Conservation (phyloP, 1,140 invertebrate species). For the Drosophila littoralis region DNA sequence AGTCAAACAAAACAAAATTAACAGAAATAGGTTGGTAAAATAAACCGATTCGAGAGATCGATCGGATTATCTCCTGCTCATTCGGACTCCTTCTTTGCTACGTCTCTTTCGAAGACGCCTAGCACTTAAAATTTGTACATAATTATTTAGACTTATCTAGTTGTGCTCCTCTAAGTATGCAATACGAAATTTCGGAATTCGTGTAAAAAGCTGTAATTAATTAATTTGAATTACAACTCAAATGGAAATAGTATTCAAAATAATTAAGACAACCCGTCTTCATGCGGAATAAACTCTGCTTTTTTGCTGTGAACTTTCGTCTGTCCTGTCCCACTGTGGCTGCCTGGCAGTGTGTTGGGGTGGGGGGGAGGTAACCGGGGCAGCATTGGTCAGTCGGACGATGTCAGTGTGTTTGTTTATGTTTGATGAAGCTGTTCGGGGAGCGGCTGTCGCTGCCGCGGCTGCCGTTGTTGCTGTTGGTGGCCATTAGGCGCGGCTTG, state of each 20-base stretch:
- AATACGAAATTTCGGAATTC: not conserved
- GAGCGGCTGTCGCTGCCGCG: constrained; percentile 36
- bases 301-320: not conserved
- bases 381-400: constrained; percentile 52
- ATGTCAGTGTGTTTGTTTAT: constrained; percentile 70
- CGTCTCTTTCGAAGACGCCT: too few species aligned
- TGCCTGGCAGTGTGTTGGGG: not conserved
- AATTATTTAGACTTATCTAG: not conserved
- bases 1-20: too few species aligned
- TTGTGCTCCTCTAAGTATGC: constrained; percentile 29
- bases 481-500: constrained; percentile 74
- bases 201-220: too few species aligned
- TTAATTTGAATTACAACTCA: too few species aligned
- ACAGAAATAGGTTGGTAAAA: too few species aligned
- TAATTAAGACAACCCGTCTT: not conserved
- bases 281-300: too few species aligned
- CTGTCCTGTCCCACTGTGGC: constrained; percentile 17
- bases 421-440: constrained; percentile 76
- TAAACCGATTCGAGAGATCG: too few species aligned
- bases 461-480: constrained; percentile 56
- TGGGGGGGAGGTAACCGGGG: not conserved
- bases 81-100: too few species aligned
- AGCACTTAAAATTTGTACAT: too few species aligned
- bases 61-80: too few species aligned
- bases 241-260: not conserved